Evolutionary conservation across 2,888 invertebrate genomes (phyloP).

Genomic region (Bimastos eiseni): DNA sequence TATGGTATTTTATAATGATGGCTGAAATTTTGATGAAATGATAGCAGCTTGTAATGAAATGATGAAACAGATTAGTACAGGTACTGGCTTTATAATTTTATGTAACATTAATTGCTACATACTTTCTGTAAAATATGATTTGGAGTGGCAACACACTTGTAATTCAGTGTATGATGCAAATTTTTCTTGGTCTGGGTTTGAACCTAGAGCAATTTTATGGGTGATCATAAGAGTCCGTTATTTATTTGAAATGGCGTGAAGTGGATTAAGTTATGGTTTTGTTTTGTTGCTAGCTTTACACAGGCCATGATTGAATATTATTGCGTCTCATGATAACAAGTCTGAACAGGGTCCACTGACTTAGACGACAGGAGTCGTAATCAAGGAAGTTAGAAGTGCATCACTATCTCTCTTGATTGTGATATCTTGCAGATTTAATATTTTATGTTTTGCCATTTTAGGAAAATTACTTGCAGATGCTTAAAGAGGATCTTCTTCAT

Average conservation of each 20-base stretch:
- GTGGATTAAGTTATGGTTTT: background rate
- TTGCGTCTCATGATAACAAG: background rate
- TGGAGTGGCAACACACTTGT: background rate
- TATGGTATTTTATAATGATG: no score
- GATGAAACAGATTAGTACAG: background rate
- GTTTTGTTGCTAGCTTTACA: background rate
- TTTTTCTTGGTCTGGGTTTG: background rate
- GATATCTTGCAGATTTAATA: background rate
- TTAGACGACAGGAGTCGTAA: background rate
- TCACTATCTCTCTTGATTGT: background rate
- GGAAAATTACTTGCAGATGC: background rate
- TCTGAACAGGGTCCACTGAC: background rate
- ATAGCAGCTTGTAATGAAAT: background rate
- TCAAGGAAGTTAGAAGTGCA: conserved; percentile 1
- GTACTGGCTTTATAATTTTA: background rate
- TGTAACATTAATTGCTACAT: background rate
- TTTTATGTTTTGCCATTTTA: background rate
- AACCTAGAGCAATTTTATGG: background rate
- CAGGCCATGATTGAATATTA: background rate
- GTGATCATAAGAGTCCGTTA: background rate
- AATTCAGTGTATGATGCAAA: background rate
- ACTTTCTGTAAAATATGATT: background rate
- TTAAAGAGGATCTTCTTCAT: background rate
- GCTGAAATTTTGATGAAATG: no score
- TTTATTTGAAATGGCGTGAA: background rate